These are phyloP conservation scores for Saturnia pavonia DNA, from an alignment of 2,888 invertebrate species.

Conservation along the genomic window DNA sequence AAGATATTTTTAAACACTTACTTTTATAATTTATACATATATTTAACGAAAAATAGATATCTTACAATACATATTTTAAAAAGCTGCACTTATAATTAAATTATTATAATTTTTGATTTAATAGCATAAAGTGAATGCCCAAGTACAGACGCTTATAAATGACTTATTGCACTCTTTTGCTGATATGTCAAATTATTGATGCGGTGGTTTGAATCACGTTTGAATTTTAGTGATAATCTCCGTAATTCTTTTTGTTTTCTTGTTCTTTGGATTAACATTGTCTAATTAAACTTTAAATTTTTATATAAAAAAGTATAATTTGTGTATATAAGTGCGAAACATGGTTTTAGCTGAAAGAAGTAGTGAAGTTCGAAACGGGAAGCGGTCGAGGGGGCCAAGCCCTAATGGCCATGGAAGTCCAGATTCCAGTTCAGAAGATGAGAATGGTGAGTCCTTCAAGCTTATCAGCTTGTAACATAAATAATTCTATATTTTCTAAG, in stretches of 20 bases:
- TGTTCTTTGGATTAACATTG: constrained; percentile 33
- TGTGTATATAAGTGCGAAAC: constrained; percentile 61
- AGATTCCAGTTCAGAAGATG: constrained; percentile 93
- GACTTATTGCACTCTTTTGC: constrained; percentile 47
- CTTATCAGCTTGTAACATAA: background rate
- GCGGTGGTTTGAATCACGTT: constrained; percentile 83
- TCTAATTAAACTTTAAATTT: constrained; percentile 39
- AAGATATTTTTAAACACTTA: background rate
- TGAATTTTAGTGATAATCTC: constrained; percentile 75
- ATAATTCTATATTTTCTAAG: constrained; percentile 15
- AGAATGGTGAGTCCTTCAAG: constrained; percentile 83
- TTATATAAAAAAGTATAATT: constrained; percentile 44
- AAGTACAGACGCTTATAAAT: constrained; percentile 69
- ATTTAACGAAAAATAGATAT: background rate
- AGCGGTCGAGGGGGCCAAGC: constrained; percentile 94
- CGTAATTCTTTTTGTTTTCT: constrained; percentile 52
- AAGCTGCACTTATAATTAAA: constrained; percentile 4
- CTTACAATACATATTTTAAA: background rate
- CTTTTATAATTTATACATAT: background rate
- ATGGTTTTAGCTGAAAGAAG: constrained; percentile 96
- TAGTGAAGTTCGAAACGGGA: constrained; percentile 92
- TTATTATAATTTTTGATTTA: background rate
- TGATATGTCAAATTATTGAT: constrained; percentile 80
- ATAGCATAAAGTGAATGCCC: constrained; percentile 55
- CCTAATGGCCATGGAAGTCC: constrained; percentile 91